phyloP scores from a whole-genome alignment of 2,113 vertebrate genomes.

The Cephalopterus ornatus region DNA sequence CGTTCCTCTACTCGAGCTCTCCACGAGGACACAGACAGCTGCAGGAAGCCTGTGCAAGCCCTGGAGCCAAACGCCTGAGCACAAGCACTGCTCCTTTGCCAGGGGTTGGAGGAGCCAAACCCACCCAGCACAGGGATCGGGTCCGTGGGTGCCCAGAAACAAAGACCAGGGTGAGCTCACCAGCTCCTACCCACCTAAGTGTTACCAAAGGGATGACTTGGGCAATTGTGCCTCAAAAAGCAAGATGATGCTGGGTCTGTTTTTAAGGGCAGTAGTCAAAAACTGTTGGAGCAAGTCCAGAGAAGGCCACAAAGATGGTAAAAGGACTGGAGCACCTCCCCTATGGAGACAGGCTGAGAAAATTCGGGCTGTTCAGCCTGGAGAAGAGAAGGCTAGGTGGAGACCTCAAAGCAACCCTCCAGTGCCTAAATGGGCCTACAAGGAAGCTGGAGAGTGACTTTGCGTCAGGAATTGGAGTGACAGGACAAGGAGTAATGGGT shows the following conservation, averaged over 20 bases:
- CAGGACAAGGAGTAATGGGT: not conserved
- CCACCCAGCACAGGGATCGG: accelerated
- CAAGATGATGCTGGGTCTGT: not conserved
- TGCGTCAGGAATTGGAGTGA: not conserved
- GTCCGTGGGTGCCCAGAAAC: not conserved
- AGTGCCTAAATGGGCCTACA: not conserved
- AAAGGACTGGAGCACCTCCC: not conserved
- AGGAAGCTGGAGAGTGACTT: not conserved
- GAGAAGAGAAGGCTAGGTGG: not conserved
- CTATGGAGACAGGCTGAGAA: not conserved
- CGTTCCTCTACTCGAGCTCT: not conserved
- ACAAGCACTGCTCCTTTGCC: accelerated
- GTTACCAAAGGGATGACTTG: not conserved
- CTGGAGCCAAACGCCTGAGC: not conserved
- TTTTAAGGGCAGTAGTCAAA: not conserved
- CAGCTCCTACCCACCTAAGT: accelerated
- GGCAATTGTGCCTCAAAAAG: not conserved
- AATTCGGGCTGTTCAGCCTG: not conserved
- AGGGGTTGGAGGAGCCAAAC: accelerated
- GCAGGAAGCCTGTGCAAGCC: not conserved
- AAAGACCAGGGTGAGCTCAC: not conserved
- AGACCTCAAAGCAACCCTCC: not conserved
- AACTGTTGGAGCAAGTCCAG: not conserved
- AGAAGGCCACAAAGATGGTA: not conserved
- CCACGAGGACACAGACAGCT: not conserved